Evolutionary conservation across 2,888 invertebrate species (phyloP).

Genomic region (Drosophila conformis): DNA sequence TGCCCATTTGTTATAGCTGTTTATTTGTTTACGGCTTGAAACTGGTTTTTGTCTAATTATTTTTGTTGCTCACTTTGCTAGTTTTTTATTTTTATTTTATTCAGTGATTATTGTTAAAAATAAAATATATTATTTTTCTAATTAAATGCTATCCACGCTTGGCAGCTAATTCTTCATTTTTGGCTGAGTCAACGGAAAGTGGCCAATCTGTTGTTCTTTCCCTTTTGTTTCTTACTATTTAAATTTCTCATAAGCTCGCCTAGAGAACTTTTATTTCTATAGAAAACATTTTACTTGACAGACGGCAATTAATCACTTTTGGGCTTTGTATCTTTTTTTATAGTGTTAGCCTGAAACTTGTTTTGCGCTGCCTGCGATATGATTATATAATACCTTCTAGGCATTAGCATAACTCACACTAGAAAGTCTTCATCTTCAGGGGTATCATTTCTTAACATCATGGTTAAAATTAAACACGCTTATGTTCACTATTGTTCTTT

Average conservation of each 20-base stretch:
- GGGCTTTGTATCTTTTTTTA: constrained; percentile 27
- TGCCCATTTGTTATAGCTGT: constrained; percentile 55
- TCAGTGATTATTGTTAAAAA: constrained; percentile 50
- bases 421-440: constrained; percentile 62
- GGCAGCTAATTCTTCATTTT: constrained; percentile 17
- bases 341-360: constrained; percentile 27
- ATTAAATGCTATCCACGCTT: constrained; percentile 52
- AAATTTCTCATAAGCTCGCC: constrained; percentile 49
- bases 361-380: constrained; percentile 27
- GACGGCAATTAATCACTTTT: constrained; percentile 72
- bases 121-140: constrained; percentile 55
- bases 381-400: constrained; percentile 45
- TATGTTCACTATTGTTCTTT: constrained; percentile 18
- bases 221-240: constrained; percentile 19
- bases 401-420: constrained; percentile 50
- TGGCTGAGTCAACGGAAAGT: constrained; percentile 42
- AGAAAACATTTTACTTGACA: constrained; percentile 63
- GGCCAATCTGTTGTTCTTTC: constrained; percentile 15
- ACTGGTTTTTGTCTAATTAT: constrained; percentile 77
- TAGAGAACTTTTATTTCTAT: constrained; percentile 45
- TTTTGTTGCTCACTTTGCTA: constrained; percentile 59
- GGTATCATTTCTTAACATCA: constrained; percentile 45
- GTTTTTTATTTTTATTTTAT: constrained; percentile 40
- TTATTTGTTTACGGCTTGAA: constrained; percentile 68
- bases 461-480: constrained; percentile 67